A percentile compares a stretch with the other conserved stretches of the same genome.
Evolutionary conservation across 2,888 invertebrate genomes (phyloP).

Genomic region (Polydrusus tereticollis): DNA sequence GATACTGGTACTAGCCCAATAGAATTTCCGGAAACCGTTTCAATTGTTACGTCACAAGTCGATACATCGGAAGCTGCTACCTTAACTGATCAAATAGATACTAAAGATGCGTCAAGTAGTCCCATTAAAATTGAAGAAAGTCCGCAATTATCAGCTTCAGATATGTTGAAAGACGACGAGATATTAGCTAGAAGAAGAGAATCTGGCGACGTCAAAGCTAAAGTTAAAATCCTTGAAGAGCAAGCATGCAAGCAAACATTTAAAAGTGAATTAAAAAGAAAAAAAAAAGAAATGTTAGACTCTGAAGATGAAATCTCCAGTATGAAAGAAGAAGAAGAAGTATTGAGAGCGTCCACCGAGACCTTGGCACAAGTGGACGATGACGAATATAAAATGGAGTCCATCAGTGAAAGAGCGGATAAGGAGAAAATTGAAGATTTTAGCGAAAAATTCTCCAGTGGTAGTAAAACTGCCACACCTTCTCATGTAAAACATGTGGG

Average conservation of each 20-base stretch:
- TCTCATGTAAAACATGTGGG: constrained; percentile 65
- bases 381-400: constrained; percentile 59
- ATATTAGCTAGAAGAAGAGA: constrained; percentile 62
- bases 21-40: constrained; percentile 66
- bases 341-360: constrained; percentile 63
- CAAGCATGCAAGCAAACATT: constrained; percentile 64
- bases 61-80: constrained; percentile 70
- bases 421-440: constrained; percentile 52
- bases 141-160: constrained; percentile 54
- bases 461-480: constrained; percentile 53
- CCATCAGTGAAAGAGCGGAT: constrained; percentile 51
- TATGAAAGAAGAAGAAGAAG: constrained; percentile 66
- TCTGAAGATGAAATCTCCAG: constrained; percentile 67
- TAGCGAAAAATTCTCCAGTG: constrained; percentile 45
- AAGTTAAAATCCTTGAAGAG: constrained; percentile 71
- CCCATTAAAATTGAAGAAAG: constrained; percentile 67
- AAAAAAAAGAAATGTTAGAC: constrained; percentile 61
- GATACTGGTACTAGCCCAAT: constrained; percentile 70
- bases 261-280: constrained; percentile 60
- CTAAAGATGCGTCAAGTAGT: constrained; percentile 70
- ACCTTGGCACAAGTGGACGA: constrained; percentile 65
- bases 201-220: constrained; percentile 72
- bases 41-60: constrained; percentile 65
- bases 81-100: constrained; percentile 69
- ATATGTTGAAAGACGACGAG: constrained; percentile 63